Evolutionary conservation across 1,140 invertebrate genomes (phyloP).

Genomic region (Mylabris phalerata): DNA sequence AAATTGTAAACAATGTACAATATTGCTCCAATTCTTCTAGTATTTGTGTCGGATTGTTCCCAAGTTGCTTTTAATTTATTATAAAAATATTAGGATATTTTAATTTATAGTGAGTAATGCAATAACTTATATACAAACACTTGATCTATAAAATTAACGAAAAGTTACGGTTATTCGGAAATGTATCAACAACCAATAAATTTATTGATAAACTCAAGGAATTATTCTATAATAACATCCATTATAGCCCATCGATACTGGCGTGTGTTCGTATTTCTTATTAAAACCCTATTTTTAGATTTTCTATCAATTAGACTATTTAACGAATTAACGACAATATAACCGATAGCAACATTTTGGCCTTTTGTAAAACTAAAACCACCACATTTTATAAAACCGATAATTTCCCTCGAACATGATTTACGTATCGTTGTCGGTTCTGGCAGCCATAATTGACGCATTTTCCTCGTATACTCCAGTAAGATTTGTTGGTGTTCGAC

Average conservation of each 20-base stretch:
- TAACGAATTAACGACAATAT: slow-evolving; percentile 54
- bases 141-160: background rate
- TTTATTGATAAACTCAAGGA: background rate
- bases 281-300: slow-evolving; percentile 30
- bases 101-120: background rate
- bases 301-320: slow-evolving; percentile 6
- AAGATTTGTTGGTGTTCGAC: slow-evolving; percentile 40
- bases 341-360: slow-evolving; percentile 58
- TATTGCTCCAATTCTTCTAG: too few relatives aligned
- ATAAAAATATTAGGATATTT: background rate
- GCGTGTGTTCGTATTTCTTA: slow-evolving; percentile 33
- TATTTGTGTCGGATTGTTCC: too few relatives aligned
- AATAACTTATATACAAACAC: background rate
- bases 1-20: too few relatives aligned
- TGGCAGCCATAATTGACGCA: slow-evolving; percentile 64
- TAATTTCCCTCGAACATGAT: slow-evolving; percentile 56
- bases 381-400: slow-evolving; percentile 66
- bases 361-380: slow-evolving; percentile 63
- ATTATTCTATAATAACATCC: slow-evolving; percentile 28
- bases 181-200: background rate
- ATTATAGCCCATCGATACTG: slow-evolving; percentile 32
- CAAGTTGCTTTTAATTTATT: too few relatives aligned
- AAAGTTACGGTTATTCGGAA: background rate
- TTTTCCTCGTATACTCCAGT: slow-evolving; percentile 50
- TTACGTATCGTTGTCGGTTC: slow-evolving; percentile 50